Evolutionary conservation across 1,140 invertebrate genomes (phyloP).

Genomic region (Lepidurus packardi): DNA sequence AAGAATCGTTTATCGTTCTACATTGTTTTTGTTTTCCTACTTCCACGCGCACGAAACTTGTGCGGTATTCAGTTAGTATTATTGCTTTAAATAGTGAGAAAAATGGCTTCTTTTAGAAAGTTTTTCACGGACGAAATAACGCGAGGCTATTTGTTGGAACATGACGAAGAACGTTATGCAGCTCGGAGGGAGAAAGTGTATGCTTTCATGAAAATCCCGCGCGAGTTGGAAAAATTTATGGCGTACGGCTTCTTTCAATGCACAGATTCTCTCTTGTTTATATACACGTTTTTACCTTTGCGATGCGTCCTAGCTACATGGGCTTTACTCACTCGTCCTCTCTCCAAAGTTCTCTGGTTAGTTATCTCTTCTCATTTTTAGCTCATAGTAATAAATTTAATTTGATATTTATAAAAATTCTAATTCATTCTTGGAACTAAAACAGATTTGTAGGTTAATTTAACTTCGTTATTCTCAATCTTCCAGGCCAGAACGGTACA

Average conservation of each 20-base stretch:
- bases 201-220: conserved; percentile 92
- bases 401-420: conserved; percentile 19
- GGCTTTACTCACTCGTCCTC: conserved; percentile 64
- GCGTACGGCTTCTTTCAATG: conserved; percentile 93
- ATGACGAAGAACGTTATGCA: conserved; percentile 89
- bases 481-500: conserved; percentile 9
- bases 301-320: conserved; percentile 80
- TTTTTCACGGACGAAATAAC: conserved; percentile 84
- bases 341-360: conserved; percentile 64
- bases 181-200: conserved; percentile 93
- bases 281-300: conserved; percentile 95
- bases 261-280: conserved; percentile 95
- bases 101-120: conserved; percentile 39
- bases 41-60: neutral
- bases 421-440: conserved; percentile 23
- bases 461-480: neutral
- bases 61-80: neutral
- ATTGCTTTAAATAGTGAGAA: neutral
- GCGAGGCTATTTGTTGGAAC: conserved; percentile 81
- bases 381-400: neutral
- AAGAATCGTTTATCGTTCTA: neutral
- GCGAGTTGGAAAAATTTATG: conserved; percentile 89
- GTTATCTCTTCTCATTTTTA: conserved; percentile 11
- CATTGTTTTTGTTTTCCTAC: conserved; percentile 1
- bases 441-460: neutral